A percentile compares a stretch with the other conserved stretches of the same genome.
Evolutionary conservation across 1,140 invertebrate genomes (phyloP).

Genomic region (Drosophila kohkoa): DNA sequence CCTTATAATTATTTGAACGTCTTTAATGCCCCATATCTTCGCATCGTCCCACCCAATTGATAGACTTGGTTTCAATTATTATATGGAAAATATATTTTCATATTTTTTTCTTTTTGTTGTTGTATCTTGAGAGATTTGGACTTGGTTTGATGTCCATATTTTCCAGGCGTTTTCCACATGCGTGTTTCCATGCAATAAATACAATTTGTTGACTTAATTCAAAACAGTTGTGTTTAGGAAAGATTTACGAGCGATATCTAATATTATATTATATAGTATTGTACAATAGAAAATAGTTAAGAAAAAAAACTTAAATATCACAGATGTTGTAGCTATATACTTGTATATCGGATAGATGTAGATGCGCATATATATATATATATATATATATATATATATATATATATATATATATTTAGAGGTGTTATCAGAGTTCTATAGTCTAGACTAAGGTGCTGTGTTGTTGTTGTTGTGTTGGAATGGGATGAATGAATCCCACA

Average conservation of each 20-base stretch:
- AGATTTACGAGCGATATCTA: slow-evolving; percentile 26
- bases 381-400: slow-evolving; percentile 11
- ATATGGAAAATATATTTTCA: slow-evolving; percentile 51
- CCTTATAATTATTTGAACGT: neutral
- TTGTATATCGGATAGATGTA: slow-evolving; percentile 27
- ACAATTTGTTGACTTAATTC: slow-evolving; percentile 41
- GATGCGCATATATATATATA: slow-evolving; percentile 9
- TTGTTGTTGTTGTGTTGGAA: slow-evolving; percentile 16
- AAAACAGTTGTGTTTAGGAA: slow-evolving; percentile 17
- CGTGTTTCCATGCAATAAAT: slow-evolving; percentile 59
- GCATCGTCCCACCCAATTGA: neutral
- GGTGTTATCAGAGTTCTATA: slow-evolving; percentile 34
- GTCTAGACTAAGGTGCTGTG: neutral
- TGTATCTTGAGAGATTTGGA: slow-evolving; percentile 35
- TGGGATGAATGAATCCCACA: slow-evolving; percentile 11
- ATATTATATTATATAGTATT: slow-evolving; percentile 41
- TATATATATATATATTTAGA: slow-evolving; percentile 24
- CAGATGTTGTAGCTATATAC: slow-evolving; percentile 66
- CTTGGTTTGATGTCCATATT: slow-evolving; percentile 21
- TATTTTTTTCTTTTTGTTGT: slow-evolving; percentile 3
- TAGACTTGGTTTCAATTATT: slow-evolving; percentile 32
- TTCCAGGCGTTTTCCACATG: slow-evolving; percentile 31
- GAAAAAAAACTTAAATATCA: slow-evolving; percentile 82
- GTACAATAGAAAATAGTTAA: slow-evolving; percentile 78
- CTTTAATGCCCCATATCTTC: neutral